These are phyloP conservation scores for Leuciscus waleckii DNA, from an alignment of 2,797 vertebrate genomes.

Conservation along the genomic window DNA sequence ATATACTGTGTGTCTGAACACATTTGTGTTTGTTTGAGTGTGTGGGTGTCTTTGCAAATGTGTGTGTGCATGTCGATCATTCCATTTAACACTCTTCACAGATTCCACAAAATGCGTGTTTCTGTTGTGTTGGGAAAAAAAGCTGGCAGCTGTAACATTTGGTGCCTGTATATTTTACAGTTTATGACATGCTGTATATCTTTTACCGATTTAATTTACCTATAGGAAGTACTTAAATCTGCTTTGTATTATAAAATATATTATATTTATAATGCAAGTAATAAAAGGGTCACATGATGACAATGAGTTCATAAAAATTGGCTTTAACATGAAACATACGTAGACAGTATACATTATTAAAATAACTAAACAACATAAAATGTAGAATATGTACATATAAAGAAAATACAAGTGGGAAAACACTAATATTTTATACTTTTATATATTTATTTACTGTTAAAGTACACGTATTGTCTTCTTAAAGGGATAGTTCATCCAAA, in stretches of 20 bases:
- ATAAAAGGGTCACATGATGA: neutral
- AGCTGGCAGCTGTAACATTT: neutral
- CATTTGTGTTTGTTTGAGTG: constrained; percentile 11
- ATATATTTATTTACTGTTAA: neutral
- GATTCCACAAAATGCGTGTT: constrained; percentile 5
- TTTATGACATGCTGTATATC: neutral
- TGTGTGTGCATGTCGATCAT: constrained; percentile 27
- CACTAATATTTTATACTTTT: neutral
- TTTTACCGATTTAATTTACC: neutral
- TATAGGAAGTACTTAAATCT: neutral
- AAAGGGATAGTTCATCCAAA: neutral
- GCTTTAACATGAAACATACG: neutral
- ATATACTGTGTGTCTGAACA: constrained; percentile 10
- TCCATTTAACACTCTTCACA: constrained; percentile 6
- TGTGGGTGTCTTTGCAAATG: constrained; percentile 13
- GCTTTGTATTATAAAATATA: neutral
- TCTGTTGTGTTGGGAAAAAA: neutral
- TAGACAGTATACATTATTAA: neutral
- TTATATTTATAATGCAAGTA: neutral
- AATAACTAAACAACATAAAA: neutral
- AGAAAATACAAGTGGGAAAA: neutral
- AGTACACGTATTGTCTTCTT: no score
- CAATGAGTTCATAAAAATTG: neutral
- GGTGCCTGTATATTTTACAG: neutral
- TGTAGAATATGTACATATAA: neutral